A percentile compares a stretch with the other conserved stretches of the same genome.
These are phyloP conservation scores for Ceratothoa steindachneri DNA, from an alignment of 2,888 invertebrate genomes.

Conservation along the genomic window DNA sequence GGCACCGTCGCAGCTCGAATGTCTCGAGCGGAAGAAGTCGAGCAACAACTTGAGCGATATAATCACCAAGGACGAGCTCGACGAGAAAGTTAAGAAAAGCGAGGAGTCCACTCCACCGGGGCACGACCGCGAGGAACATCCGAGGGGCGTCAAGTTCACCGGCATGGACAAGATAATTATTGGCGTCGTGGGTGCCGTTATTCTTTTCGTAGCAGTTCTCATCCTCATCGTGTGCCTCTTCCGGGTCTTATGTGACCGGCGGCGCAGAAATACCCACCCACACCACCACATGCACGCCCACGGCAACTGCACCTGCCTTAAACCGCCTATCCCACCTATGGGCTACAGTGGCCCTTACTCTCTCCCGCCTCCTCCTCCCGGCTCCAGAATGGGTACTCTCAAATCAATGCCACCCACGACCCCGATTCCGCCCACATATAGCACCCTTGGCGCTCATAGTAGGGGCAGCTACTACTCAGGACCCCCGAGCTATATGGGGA, in stretches of 20 bases:
- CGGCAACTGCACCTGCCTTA: slow-evolving; percentile 59
- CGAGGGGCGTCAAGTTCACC: background rate
- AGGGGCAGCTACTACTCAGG: slow-evolving; percentile 61
- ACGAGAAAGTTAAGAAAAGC: slow-evolving; percentile 16
- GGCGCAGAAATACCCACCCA: slow-evolving; percentile 63
- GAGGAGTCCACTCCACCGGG: slow-evolving; percentile 33
- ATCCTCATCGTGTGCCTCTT: slow-evolving; percentile 82
- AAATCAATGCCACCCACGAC: slow-evolving; percentile 52
- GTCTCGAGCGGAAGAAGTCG: slow-evolving; percentile 62
- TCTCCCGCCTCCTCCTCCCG: slow-evolving; percentile 51
- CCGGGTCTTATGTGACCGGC: slow-evolving; percentile 65
- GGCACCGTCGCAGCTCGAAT: slow-evolving; percentile 75
- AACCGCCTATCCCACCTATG: slow-evolving; percentile 50
- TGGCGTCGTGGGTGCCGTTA: slow-evolving; percentile 88
- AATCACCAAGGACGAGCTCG: slow-evolving; percentile 66
- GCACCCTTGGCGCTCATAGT: slow-evolving; percentile 48
- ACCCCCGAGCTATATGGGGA: slow-evolving; percentile 53
- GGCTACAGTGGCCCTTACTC: slow-evolving; percentile 52
- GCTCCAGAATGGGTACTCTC: slow-evolving; percentile 49
- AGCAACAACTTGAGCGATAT: slow-evolving; percentile 75
- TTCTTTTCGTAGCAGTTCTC: slow-evolving; percentile 81
- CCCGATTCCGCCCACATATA: slow-evolving; percentile 41
- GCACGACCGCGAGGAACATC: slow-evolving; percentile 56
- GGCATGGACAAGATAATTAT: slow-evolving; percentile 84
- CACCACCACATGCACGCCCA: slow-evolving; percentile 51